Conservation (phyloP, 2,797 vertebrate species). For the Sparidentex hasta region DNA sequence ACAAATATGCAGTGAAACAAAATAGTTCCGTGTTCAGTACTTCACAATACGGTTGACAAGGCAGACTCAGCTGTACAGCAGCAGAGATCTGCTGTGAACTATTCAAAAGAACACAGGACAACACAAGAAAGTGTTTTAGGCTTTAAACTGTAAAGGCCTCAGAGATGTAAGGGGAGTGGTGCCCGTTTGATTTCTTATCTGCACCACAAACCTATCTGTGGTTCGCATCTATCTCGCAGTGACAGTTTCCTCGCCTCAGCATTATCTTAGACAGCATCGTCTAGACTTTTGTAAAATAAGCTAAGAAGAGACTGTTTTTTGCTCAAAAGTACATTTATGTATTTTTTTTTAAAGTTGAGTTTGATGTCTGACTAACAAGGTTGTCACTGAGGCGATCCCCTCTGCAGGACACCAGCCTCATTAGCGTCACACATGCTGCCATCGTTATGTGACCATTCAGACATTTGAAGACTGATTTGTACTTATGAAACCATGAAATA, state of each 20-base stretch:
- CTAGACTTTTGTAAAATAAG: slow-evolving; percentile 26
- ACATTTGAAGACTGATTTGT: slow-evolving; percentile 29
- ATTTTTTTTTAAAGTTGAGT: slow-evolving; percentile 9
- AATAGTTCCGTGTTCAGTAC: slow-evolving; percentile 13
- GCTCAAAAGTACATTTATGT: slow-evolving; percentile 6
- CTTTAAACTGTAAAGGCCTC: slow-evolving; percentile 30
- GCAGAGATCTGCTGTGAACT: slow-evolving; percentile 22
- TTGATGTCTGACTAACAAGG: slow-evolving; percentile 63
- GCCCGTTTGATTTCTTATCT: slow-evolving; percentile 40
- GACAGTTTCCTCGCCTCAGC: slow-evolving; percentile 40
- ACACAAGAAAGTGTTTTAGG: not conserved
- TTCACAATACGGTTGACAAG: slow-evolving; percentile 10
- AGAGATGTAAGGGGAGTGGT: not conserved
- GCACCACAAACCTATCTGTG: slow-evolving; percentile 20
- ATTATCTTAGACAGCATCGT: slow-evolving; percentile 18
- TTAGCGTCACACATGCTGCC: slow-evolving; percentile 48
- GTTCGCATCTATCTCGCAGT: slow-evolving; percentile 16
- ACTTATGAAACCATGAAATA: not conserved
- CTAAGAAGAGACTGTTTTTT: slow-evolving; percentile 16
- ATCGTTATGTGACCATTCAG: slow-evolving; percentile 21
- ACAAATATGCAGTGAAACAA: slow-evolving; percentile 38
- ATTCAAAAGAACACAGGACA: slow-evolving; percentile 32
- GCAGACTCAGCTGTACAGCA: slow-evolving; percentile 14
- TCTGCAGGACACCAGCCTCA: slow-evolving; percentile 57
- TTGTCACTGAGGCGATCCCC: slow-evolving; percentile 32